A percentile compares a stretch with the other conserved stretches of the same genome.
phyloP scores from a whole-genome alignment of 2,113 vertebrate genomes.

The Siniperca knerii region DNA sequence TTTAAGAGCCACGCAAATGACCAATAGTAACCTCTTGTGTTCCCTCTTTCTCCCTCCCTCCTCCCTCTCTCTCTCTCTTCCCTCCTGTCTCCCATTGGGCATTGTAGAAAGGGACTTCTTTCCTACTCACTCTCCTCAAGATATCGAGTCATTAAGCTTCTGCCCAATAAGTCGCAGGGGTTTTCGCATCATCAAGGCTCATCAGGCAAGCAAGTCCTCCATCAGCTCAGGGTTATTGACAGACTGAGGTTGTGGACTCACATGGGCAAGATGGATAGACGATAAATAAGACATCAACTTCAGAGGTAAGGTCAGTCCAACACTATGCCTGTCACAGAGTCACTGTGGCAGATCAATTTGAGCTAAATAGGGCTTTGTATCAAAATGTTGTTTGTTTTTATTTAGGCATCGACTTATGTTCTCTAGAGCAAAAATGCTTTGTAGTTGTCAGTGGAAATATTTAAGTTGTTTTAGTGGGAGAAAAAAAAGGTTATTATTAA shows the following conservation, averaged over 20 bases:
- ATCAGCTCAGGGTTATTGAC: constrained; percentile 30
- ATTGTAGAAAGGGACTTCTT: constrained; percentile 72
- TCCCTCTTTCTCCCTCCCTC: constrained; percentile 68
- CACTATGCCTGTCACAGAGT: not conserved
- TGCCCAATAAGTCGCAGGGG: constrained; percentile 37
- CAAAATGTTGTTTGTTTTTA: not conserved
- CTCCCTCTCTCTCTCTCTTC: constrained; percentile 37
- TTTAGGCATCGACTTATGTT: not conserved
- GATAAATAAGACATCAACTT: constrained; percentile 68
- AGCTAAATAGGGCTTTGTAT: not conserved
- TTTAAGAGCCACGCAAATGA: constrained; percentile 75
- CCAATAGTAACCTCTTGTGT: constrained; percentile 83
- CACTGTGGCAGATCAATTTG: not conserved
- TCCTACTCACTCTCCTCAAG: constrained; percentile 60
- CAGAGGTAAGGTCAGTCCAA: constrained; percentile 72
- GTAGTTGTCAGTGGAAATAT: not conserved
- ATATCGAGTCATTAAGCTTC: constrained; percentile 58
- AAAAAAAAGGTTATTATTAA: too few relatives aligned
- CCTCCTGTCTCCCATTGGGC: constrained; percentile 71
- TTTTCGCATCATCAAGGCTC: constrained; percentile 41
- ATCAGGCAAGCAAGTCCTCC: constrained; percentile 20
- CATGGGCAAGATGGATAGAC: constrained; percentile 59
- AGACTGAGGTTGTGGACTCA: constrained; percentile 46
- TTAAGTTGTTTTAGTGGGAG: not conserved
- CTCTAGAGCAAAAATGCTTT: not conserved